Conservation (phyloP, 2,797 vertebrate genomes). For the Masticophis lateralis region DNA sequence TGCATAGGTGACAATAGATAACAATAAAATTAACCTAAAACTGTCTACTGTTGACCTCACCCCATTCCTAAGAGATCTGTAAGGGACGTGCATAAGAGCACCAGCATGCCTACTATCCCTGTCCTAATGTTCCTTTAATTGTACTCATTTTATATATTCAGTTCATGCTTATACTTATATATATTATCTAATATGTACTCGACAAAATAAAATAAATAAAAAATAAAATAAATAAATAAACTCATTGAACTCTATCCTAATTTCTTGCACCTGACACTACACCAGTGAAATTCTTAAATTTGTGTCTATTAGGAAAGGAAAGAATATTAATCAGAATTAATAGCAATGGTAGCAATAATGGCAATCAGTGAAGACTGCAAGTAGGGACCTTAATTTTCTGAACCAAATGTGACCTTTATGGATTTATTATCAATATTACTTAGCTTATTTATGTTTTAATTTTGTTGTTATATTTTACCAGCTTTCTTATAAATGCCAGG, state of each 20-base stretch:
- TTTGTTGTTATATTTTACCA: neutral
- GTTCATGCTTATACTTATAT: too few species aligned
- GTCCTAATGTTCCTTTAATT: too few species aligned
- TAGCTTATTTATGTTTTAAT: neutral
- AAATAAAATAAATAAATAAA: neutral
- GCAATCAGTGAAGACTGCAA: neutral
- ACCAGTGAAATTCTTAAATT: neutral
- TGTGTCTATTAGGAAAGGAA: neutral
- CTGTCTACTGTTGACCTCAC: too few species aligned
- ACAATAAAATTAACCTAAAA: neutral
- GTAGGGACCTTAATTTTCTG: neutral
- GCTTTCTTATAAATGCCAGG: neutral
- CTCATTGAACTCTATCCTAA: neutral
- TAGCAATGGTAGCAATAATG: neutral
- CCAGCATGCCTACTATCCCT: too few species aligned
- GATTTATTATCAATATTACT: neutral
- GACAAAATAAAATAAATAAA: too few species aligned
- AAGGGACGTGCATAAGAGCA: too few species aligned
- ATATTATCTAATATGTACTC: too few species aligned
- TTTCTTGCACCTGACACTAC: neutral
- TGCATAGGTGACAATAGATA: neutral
- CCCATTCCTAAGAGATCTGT: too few species aligned
- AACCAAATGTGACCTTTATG: neutral
- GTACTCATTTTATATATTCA: too few species aligned
- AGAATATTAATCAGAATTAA: neutral